Conservation (phyloP, 2,888 invertebrate genomes). For the Dromius quadrimaculatus region DNA sequence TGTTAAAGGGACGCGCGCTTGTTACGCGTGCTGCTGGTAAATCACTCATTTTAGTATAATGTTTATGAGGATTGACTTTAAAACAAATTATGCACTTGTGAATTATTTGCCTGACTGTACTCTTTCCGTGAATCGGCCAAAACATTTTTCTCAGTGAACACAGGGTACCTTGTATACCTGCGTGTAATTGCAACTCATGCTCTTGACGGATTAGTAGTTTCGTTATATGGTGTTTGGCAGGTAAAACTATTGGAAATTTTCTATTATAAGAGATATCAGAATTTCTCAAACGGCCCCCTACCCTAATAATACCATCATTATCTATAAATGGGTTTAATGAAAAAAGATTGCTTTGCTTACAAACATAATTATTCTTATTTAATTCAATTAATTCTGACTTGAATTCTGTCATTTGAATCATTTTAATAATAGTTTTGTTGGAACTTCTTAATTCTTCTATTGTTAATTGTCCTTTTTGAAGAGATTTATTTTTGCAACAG, state of each 20-base stretch:
- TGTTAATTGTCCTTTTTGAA: not conserved
- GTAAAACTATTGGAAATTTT: conserved; percentile 54
- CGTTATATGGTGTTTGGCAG: conserved; percentile 51
- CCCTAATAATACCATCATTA: not conserved
- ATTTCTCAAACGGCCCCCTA: not conserved
- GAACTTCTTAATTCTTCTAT: too few species aligned
- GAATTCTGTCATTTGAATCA: not conserved
- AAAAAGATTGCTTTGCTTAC: not conserved
- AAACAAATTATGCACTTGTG: conserved; percentile 53
- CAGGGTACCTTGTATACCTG: conserved; percentile 53
- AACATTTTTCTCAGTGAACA: conserved; percentile 51
- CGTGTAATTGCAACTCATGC: conserved; percentile 53
- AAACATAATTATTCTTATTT: not conserved
- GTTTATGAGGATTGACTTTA: conserved; percentile 26
- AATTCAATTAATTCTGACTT: not conserved
- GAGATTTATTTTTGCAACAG: not conserved
- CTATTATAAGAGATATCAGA: conserved; percentile 4
- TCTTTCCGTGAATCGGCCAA: conserved; percentile 56
- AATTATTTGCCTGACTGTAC: conserved; percentile 46
- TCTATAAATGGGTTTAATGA: not conserved
- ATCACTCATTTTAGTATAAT: conserved; percentile 20
- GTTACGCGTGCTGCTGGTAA: conserved; percentile 21
- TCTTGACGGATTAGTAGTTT: conserved; percentile 47
- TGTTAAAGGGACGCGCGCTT: conserved; percentile 10
- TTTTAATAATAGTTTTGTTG: too few species aligned